phyloP scores from a whole-genome alignment of 1,140 invertebrate species.

The Calliopsis andreniformis region DNA sequence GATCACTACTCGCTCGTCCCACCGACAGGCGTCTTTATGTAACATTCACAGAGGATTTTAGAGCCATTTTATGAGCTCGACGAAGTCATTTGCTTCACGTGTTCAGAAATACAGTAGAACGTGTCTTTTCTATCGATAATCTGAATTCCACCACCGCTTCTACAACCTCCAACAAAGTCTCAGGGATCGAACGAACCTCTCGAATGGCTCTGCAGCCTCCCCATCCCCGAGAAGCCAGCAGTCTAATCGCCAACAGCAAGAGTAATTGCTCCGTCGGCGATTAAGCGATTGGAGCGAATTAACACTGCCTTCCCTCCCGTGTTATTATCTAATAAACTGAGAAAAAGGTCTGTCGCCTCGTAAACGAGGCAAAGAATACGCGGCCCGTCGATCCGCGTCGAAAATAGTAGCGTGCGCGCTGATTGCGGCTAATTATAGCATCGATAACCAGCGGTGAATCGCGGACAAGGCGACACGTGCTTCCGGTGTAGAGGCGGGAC shows the following conservation, averaged over 20 bases:
- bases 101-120: too few species aligned
- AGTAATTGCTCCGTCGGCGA: neutral
- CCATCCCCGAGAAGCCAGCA: neutral
- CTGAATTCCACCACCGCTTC: too few species aligned
- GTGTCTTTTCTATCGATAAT: neutral
- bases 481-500: conserved; percentile 24
- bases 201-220: neutral
- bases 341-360: neutral
- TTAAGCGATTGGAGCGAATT: neutral
- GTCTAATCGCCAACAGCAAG: neutral
- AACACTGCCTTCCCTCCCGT: neutral
- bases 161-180: too few species aligned
- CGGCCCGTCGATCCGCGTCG: neutral
- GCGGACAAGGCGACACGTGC: neutral
- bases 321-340: neutral
- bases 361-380: neutral
- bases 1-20: too few species aligned
- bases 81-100: neutral
- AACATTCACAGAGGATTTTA: neutral
- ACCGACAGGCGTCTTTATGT: neutral
- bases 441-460: conserved; percentile 21
- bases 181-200: neutral
- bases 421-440: conserved; percentile 47
- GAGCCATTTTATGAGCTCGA: neutral
- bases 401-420: neutral